These are phyloP conservation scores for Dipus sagitta DNA, from an alignment of 2,797 vertebrate genomes.

Conservation along the genomic window DNA sequence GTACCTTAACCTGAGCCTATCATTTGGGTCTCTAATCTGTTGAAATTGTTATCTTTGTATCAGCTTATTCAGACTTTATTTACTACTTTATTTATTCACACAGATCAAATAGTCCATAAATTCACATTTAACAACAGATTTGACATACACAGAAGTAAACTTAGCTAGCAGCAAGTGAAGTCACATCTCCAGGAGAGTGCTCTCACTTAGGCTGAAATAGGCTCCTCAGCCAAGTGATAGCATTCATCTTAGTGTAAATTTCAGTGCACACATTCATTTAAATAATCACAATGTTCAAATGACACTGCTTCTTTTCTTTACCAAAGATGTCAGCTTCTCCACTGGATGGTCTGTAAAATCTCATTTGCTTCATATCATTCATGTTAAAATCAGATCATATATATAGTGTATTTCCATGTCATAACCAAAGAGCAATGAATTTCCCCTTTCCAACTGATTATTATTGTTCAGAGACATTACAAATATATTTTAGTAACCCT, in stretches of 20 bases:
- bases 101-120: slow-evolving; percentile 51
- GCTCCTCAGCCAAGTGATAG: slow-evolving; percentile 10
- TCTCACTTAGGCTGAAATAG: slow-evolving; percentile 20
- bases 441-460: not conserved
- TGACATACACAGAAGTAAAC: not conserved
- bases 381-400: not conserved
- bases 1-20: not conserved
- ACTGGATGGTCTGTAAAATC: not conserved
- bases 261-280: slow-evolving; percentile 14
- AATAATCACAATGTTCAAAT: slow-evolving; percentile 38
- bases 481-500: not conserved
- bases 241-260: slow-evolving; percentile 39
- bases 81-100: slow-evolving; percentile 36
- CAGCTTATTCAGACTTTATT: slow-evolving; percentile 52
- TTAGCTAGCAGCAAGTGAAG: slow-evolving; percentile 5
- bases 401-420: not conserved
- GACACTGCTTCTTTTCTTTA: not conserved
- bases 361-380: not conserved
- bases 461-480: not conserved
- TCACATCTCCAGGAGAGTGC: not conserved
- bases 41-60: slow-evolving; percentile 54
- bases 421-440: not conserved
- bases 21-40: slow-evolving; percentile 36
- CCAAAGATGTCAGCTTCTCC: not conserved
- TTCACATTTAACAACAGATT: not conserved